A percentile compares a stretch with the other conserved stretches of the same genome.
Conservation (phyloP, 64 coral and sea anemone species). For the Orbicella faveolata region DNA sequence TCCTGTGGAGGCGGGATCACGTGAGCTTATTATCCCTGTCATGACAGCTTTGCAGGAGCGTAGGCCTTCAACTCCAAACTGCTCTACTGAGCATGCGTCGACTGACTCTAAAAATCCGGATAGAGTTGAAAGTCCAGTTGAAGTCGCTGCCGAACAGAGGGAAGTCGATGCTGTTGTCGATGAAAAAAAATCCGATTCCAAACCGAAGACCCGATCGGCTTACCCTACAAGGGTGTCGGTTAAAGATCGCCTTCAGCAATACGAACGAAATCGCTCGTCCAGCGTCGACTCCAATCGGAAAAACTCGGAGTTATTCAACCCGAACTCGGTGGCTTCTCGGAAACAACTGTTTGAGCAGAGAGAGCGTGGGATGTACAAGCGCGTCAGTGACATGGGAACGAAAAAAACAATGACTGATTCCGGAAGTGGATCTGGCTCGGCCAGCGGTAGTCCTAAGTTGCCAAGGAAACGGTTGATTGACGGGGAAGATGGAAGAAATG, state of each 20-base stretch:
- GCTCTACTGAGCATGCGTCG: background rate
- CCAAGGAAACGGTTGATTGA: background rate
- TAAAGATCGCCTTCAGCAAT: constrained; percentile 57
- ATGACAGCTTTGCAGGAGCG: constrained; percentile 39
- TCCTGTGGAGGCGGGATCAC: background rate
- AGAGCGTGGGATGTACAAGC: constrained; percentile 27
- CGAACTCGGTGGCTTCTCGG: constrained; percentile 31
- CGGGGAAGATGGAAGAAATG: constrained; percentile 4
- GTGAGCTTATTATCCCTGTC: constrained; percentile 31
- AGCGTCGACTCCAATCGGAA: constrained; percentile 36
- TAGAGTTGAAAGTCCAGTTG: constrained; percentile 23
- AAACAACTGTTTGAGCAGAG: constrained; percentile 51
- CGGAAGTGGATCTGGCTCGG: constrained; percentile 22
- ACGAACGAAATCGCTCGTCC: constrained; percentile 45
- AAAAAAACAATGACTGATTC: constrained; percentile 19
- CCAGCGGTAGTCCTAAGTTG: constrained; percentile 29
- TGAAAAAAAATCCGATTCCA: constrained; percentile 8
- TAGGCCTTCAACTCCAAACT: constrained; percentile 23
- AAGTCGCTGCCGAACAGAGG: background rate
- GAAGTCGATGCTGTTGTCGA: background rate
- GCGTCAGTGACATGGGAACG: constrained; percentile 15
- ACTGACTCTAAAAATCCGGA: background rate
- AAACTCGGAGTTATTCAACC: constrained; percentile 8
- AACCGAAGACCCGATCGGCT: background rate
- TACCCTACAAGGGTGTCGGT: constrained; percentile 43